Conservation (phyloP, 2,797 vertebrate genomes). For the Chelon labrosus region DNA sequence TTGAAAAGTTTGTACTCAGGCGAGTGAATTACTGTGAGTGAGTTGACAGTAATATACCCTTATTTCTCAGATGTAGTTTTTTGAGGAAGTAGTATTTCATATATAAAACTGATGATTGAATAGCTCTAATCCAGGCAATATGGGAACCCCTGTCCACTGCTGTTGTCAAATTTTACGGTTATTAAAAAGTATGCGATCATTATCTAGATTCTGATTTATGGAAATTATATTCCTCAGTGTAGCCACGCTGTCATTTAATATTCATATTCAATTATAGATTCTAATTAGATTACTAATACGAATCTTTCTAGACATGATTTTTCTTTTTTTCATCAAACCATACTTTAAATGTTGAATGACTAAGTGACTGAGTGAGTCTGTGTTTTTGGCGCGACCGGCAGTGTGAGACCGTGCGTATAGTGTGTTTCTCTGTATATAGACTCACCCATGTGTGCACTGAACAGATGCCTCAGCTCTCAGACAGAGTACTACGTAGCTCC, state of each 20-base stretch:
- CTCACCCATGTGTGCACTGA: conserved; percentile 43
- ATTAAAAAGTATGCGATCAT: conserved; percentile 63
- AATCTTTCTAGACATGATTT: conserved; percentile 7
- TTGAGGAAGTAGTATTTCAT: conserved; percentile 5
- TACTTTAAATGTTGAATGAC: conserved; percentile 10
- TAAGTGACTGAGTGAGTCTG: conserved; percentile 4
- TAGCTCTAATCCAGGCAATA: conserved; percentile 15
- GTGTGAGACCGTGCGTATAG: conserved; percentile 5
- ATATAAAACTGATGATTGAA: conserved; percentile 25
- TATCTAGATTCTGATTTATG: conserved; percentile 49
- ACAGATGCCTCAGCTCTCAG: conserved; percentile 53
- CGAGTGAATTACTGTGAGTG: conserved; percentile 19
- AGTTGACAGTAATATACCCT: not conserved
- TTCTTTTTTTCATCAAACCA: not conserved
- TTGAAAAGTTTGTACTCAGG: conserved; percentile 18
- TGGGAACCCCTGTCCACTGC: conserved; percentile 15
- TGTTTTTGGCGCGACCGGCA: not conserved
- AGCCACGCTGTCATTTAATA: conserved; percentile 48
- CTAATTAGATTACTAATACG: conserved; percentile 42
- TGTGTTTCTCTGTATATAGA: conserved; percentile 21
- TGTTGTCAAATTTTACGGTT: conserved; percentile 51
- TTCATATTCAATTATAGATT: conserved; percentile 57
- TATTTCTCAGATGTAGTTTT: conserved; percentile 3
- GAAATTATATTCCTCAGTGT: conserved; percentile 36
- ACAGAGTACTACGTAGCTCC: conserved; percentile 32